Base-by-base conservation (phyloP, 2,888 invertebrate species). In the Tenthredo distinguenda region DNA sequence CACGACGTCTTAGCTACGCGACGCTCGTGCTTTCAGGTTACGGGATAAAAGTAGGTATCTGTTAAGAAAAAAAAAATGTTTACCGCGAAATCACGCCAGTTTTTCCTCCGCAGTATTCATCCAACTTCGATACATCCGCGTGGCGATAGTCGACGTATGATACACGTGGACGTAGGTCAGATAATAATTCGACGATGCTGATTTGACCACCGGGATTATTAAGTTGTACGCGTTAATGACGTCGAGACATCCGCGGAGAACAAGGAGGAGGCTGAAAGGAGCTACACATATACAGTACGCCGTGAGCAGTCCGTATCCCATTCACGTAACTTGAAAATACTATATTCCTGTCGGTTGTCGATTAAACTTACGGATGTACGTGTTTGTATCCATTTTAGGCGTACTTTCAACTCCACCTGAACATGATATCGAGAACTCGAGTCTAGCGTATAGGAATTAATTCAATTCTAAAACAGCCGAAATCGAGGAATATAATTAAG, bases 31-130 rank as follows among this genome's bases (percentile, higher is more conserved):
- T 71, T 83, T 43, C 74, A 81, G 71, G 18, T 85, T 86, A 85
- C 87, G 87, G 87, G 85, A 88, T 88, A 87, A 88, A 88, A 88
- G 87, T 83, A 77, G 15, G 47, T 47, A 15, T 47, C 3, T 15
- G 15, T 84, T 87, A 86, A 87, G 87, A 86, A 68, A 55, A 86
- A 26, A 26, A 26, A 12, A 12, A n/a, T n/a, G 1, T n/a, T n/a
- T 55, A n/a, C n/a, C 55, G n/a, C 7, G 5, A 31, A 68, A 68
- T 68, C 10, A 65, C 65, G 65, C 26, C 26, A 1, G 26, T 21
- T 65, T 65, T 26, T 65, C 1, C 10, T 65, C 9, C n/a, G 21
- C 5, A 15, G 18, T 55, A 55, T 55, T n/a, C n/a, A 55, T n/a
- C 18, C 7, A 55, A 55, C 55, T n/a, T n/a, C 2, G 7, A n/a